A percentile compares a stretch with the other conserved stretches of the same genome.
phyloP scores from a whole-genome alignment of 2,888 invertebrate genomes.

The Mimumesa dahlbomi region DNA sequence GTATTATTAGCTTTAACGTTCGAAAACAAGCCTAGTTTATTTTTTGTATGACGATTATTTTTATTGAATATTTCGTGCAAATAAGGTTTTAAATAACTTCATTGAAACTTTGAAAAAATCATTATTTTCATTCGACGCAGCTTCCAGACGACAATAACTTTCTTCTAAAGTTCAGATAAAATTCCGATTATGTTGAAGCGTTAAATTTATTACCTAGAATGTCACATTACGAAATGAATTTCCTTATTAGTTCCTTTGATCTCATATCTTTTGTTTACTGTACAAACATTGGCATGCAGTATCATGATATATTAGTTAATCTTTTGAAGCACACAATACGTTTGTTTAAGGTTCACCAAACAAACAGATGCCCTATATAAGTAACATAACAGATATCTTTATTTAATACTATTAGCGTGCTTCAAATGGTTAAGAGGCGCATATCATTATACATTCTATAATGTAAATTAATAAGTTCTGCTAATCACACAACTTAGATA shows the following conservation, averaged over 20 bases:
- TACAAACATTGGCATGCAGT: conserved; percentile 6
- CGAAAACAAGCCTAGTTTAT: too few relatives aligned
- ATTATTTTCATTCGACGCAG: conserved; percentile 9
- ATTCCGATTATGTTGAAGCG: too few relatives aligned
- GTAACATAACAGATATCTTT: not conserved
- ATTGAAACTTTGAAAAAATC: not conserved
- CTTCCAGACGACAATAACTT: conserved; percentile 48
- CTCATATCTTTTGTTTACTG: conserved; percentile 24
- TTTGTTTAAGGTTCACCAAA: too few relatives aligned
- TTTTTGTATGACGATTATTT: too few relatives aligned
- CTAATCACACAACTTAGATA: conserved; percentile 27
- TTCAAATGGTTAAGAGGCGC: conserved; percentile 42
- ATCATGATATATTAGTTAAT: conserved; percentile 26
- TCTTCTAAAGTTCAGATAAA: too few relatives aligned
- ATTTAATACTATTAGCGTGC: conserved; percentile 2
- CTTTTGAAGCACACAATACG: conserved; percentile 43
- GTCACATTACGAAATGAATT: too few relatives aligned
- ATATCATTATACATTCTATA: conserved; percentile 26
- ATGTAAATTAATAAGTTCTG: conserved; percentile 16
- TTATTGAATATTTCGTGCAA: too few relatives aligned
- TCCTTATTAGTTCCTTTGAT: conserved; percentile 13
- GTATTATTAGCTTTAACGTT: too few relatives aligned
- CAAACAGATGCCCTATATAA: too few relatives aligned
- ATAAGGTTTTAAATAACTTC: too few relatives aligned
- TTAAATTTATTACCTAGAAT: too few relatives aligned